These are phyloP conservation scores for Endomychus coccineus DNA, from an alignment of 2,888 invertebrate species.

Conservation along the genomic window DNA sequence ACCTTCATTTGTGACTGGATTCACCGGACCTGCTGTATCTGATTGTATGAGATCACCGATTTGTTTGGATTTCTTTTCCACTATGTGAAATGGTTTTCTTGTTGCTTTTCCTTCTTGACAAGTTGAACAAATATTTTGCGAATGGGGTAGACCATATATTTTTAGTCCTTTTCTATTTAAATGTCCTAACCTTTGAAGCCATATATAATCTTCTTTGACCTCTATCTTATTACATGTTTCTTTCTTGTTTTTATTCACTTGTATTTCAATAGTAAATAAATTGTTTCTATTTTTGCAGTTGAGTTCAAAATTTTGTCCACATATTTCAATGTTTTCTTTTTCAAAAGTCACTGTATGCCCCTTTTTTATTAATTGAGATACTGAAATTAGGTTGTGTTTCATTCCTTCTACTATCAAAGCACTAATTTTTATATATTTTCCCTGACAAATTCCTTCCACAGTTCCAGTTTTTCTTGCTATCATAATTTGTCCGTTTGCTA, in stretches of 20 bases:
- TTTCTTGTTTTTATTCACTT: too few species aligned
- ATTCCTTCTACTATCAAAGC: conserved; percentile 8
- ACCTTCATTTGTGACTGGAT: conserved; percentile 10
- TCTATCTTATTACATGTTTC: too few species aligned
- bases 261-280: too few species aligned
- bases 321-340: too few species aligned
- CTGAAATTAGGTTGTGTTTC: conserved; percentile 10
- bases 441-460: conserved; percentile 5
- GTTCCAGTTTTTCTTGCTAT: conserved; percentile 6
- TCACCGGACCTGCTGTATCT: conserved; percentile 19
- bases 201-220: too few species aligned
- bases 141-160: conserved; percentile 5
- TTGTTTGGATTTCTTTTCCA: conserved; percentile 14
- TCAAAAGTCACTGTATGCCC: too few species aligned
- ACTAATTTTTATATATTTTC: conserved; percentile 7
- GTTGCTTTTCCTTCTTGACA: conserved; percentile 17
- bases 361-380: too few species aligned
- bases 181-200: conserved; percentile 9
- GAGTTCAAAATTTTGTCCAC: too few species aligned
- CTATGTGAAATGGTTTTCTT: conserved; percentile 19
- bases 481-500: conserved; percentile 5
- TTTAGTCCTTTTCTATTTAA: conserved; percentile 5
- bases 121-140: conserved; percentile 1
- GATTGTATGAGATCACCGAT: conserved; percentile 22
- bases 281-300: too few species aligned